Evolutionary conservation across 2,797 vertebrate genomes (phyloP), one percentile per base, ranked within the genome.

Genomic region (Hozukius guyotensis): DNA sequence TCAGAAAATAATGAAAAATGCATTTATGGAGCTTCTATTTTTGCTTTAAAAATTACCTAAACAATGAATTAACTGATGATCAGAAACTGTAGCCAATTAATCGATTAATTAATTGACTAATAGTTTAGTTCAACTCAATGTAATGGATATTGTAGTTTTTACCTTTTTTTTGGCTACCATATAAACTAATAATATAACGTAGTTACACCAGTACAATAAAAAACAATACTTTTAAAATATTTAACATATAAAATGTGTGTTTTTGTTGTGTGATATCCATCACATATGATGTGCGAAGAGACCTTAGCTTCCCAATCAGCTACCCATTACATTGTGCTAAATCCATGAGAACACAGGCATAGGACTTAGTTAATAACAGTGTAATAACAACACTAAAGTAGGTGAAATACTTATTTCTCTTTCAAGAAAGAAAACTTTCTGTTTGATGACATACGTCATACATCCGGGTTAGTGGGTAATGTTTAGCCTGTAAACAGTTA

Each of bases 381-480:
- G 22, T 64, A 64, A 64, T 64, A 70, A 59, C 2, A 5, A 27
- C n/a, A 34, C 24, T 3, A 49, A 42, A 42, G 24, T 29, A n/a
- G 36, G 0, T 38, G 36, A 38, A 38, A 38, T 5, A 38, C 36
- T 38, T 38, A 13, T 38, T 38, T 38, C 34, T 36, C 34, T 36
- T 36, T 36, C 34, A 36, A 36, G 34, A 36, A 38, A 38, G 36
- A 38, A 13, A 38, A 38, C 36, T 0, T 38, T 36, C 11, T 38
- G 12, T 42, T 2, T 70, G 6, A 8, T 38, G 11, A 60, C 14
- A 25, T 49, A 20, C 89, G 90, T 90, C 85, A 91, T 89, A 75
- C 20, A 38, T 42, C 81, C 63, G 66, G 73, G 62, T 72, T 7
- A 16, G 20, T 24, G 1, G 27, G 49, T 16, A 2, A 59, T 14